Conservation (phyloP, 2,888 invertebrate species). For the Rambutsinella grinnellia region DNA sequence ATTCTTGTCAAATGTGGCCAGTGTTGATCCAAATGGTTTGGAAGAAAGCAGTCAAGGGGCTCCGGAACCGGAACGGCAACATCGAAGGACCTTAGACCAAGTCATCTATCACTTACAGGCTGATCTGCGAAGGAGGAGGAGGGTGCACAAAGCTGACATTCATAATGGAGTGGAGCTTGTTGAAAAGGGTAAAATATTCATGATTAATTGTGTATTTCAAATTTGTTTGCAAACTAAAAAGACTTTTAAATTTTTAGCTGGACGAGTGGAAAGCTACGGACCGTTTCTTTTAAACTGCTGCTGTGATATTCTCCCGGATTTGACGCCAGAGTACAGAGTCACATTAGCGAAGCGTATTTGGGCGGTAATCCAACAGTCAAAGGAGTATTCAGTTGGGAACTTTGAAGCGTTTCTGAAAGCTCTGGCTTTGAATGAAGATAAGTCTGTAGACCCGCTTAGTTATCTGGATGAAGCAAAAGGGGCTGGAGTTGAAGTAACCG, state of each 20-base stretch:
- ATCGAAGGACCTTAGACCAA: conserved; percentile 45
- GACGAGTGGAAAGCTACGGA: conserved; percentile 15
- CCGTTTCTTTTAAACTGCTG: conserved; percentile 42
- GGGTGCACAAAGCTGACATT: conserved; percentile 46
- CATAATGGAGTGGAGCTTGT: conserved; percentile 33
- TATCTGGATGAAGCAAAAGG: conserved; percentile 31
- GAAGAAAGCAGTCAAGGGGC: background rate
- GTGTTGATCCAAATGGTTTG: too few species aligned
- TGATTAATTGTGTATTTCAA: too few species aligned
- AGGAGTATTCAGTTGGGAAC: conserved; percentile 14
- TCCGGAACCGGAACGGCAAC: conserved; percentile 4
- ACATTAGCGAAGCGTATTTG: conserved; percentile 34
- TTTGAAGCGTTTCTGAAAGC: conserved; percentile 50
- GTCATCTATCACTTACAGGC: conserved; percentile 43
- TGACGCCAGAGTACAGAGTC: conserved; percentile 10
- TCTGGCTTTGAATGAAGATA: conserved; percentile 43
- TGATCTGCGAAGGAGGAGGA: conserved; percentile 37
- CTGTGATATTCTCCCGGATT: conserved; percentile 31
- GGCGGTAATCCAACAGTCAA: conserved; percentile 26
- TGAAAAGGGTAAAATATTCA: conserved; percentile 37
- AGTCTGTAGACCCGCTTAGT: conserved; percentile 17
- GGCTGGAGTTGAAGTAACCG: background rate
- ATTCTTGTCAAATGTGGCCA: too few species aligned
- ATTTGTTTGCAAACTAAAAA: background rate
- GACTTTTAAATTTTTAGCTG: conserved; percentile 20